These are phyloP conservation scores for Bombus vancouverensis DNA, from an alignment of 1,140 invertebrate species.

Conservation along the genomic window DNA sequence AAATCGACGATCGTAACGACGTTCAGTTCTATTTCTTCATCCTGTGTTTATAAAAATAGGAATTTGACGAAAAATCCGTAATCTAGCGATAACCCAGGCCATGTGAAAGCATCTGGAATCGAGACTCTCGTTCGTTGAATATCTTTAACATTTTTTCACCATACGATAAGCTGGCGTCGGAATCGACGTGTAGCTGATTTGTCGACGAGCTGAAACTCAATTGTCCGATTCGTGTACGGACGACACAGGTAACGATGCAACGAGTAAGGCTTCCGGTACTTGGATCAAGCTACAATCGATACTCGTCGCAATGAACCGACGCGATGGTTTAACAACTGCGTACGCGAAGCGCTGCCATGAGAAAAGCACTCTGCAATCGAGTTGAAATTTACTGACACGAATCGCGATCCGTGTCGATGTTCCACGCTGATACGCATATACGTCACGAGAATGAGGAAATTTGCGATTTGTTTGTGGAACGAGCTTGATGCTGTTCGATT, in stretches of 20 bases:
- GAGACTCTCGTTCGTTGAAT: too few species aligned
- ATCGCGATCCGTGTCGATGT: not conserved
- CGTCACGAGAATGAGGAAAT: not conserved
- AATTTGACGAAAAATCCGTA: too few species aligned
- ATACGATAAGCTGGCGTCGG: not conserved
- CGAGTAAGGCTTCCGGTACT: conserved; percentile 23
- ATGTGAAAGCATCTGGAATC: too few species aligned
- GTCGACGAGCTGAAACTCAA: not conserved
- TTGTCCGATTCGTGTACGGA: not conserved
- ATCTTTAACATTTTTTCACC: too few species aligned
- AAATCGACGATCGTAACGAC: too few species aligned
- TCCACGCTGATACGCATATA: not conserved
- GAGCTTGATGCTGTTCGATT: not conserved
- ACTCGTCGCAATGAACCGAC: conserved; percentile 19
- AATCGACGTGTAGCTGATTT: not conserved
- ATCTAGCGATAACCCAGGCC: too few species aligned
- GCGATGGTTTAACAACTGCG: not conserved
- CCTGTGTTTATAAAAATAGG: too few species aligned
- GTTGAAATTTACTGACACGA: conserved; percentile 2
- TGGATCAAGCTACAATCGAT: conserved; percentile 19
- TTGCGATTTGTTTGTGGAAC: not conserved
- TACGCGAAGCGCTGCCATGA: not conserved
- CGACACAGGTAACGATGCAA: not conserved
- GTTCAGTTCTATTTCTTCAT: too few species aligned
- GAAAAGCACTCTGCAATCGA: not conserved